These are phyloP conservation scores for Alloscopus bannaensis DNA, from an alignment of 2,888 invertebrate species.

Conservation along the genomic window DNA sequence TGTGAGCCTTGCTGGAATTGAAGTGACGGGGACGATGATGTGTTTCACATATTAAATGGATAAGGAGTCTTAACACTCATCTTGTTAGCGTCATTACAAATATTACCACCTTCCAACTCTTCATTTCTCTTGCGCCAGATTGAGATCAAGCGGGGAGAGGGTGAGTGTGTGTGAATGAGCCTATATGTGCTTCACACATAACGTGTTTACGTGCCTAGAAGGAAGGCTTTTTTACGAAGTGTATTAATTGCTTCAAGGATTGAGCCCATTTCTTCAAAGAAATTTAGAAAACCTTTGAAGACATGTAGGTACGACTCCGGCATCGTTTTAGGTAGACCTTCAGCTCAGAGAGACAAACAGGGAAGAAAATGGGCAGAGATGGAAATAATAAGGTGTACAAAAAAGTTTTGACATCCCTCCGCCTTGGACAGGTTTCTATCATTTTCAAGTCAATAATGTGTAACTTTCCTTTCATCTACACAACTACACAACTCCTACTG, in stretches of 20 bases:
- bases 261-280: no score
- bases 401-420: conserved; percentile 50
- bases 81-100: conserved; percentile 60
- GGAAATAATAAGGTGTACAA: conserved; percentile 24
- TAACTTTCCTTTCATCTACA: no score
- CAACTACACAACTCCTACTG: neutral
- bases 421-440: conserved; percentile 52
- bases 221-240: conserved; percentile 2
- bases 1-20: no score
- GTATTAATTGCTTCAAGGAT: conserved; percentile 35
- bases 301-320: no score
- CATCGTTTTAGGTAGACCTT: neutral
- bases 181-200: no score
- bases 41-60: conserved; percentile 5
- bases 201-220: conserved; percentile 6
- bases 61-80: conserved; percentile 34
- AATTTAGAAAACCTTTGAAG: no score
- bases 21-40: neutral
- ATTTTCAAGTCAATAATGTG: conserved; percentile 32
- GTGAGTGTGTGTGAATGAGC: no score
- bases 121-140: conserved; percentile 41
- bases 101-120: conserved; percentile 55
- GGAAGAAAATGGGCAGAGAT: conserved; percentile 33
- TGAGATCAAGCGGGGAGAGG: conserved; percentile 11
- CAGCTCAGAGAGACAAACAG: neutral